Base-by-base conservation (phyloP, 2,113 vertebrate species). In the Conger conger region DNA sequence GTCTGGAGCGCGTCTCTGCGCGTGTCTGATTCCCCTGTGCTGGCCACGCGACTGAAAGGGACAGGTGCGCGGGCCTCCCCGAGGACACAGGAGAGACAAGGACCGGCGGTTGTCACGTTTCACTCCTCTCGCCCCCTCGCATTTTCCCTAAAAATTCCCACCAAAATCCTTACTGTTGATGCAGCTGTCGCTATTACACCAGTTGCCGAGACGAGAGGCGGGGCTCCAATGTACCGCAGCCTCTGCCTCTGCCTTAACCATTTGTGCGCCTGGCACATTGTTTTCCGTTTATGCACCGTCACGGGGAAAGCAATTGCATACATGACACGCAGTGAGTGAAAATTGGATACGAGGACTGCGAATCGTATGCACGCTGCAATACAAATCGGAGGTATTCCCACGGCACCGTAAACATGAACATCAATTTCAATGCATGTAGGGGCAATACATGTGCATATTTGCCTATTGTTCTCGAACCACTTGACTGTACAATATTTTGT, bases 31-130 rank as follows among this genome's bases (percentile, higher is more conserved):
- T 90, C 90, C 90, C 90, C 92, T 93, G 94, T 92, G 93, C 93
- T 92, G 93, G 94, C 92, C 95, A 90, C 83, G 94, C 96, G 97
- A 97, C 95, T 87, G 95, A 96, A 95, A 95, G 95, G 95, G 95
- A 96, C 96, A 98, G 97, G 97, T 97, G 97, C 96, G 90, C 88
- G 92, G 93, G 94, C 95, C 94, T 94, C 90, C 76, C 73, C 73
- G 20, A 91, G 93, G 94, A 95, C 95, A 95, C 95, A 93, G 94
- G 92, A 94, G 93, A 94, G 93, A 94, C 94, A 91, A 94, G 91
- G 93, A 91, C 93, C 94, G 94, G 95, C 96, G 94, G 94, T 94
- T 95, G 95, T 97, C 97, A 97, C 97, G 96, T 96, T 94, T n/a
- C n/a, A n/a, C 96, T 96, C 94, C 91, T 57, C 63, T 88, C 60